These are phyloP conservation scores for Huso huso DNA, from an alignment of 2,797 vertebrate genomes.

Conservation along the genomic window DNA sequence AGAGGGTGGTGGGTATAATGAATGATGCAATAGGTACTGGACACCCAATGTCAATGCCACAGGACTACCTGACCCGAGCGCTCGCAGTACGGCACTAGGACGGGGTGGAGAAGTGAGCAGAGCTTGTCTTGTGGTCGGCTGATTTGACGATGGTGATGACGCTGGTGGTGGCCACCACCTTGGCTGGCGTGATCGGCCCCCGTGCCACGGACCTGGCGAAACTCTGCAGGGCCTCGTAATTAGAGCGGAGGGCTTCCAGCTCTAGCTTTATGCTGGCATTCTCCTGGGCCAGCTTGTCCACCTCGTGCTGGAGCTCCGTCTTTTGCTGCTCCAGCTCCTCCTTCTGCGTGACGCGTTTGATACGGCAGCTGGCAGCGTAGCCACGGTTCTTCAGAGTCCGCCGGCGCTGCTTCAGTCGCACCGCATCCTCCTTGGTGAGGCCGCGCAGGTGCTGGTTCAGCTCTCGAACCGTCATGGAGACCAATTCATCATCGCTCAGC, in stretches of 20 bases:
- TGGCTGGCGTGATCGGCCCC: slow-evolving; percentile 75
- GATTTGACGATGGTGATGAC: slow-evolving; percentile 98
- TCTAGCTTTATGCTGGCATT: slow-evolving; percentile 94
- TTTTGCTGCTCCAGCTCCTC: slow-evolving; percentile 94
- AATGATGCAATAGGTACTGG: too few species aligned
- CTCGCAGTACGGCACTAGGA: slow-evolving; percentile 65
- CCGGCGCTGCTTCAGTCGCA: slow-evolving; percentile 88
- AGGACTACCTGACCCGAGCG: too few species aligned
- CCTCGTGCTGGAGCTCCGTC: slow-evolving; percentile 83
- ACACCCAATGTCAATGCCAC: too few species aligned
- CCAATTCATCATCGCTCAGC: slow-evolving; percentile 92
- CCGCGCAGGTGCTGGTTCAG: slow-evolving; percentile 97
- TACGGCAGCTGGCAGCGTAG: slow-evolving; percentile 95
- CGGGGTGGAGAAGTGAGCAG: slow-evolving; percentile 75
- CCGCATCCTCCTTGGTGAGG: slow-evolving; percentile 89
- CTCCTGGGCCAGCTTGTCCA: slow-evolving; percentile 92
- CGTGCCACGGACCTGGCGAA: slow-evolving; percentile 90
- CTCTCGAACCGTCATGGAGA: slow-evolving; percentile 97
- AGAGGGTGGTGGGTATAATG: too few species aligned
- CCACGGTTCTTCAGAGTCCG: slow-evolving; percentile 95
- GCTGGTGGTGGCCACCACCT: slow-evolving; percentile 80
- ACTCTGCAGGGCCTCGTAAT: slow-evolving; percentile 94
- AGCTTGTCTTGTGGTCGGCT: slow-evolving; percentile 65
- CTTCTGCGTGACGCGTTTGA: slow-evolving; percentile 94
- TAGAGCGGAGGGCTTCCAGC: slow-evolving; percentile 85